Evolutionary conservation across 2,797 vertebrate genomes (phyloP), one percentile per base, ranked within the genome.

Genomic region (Gymnothorax javanicus): DNA sequence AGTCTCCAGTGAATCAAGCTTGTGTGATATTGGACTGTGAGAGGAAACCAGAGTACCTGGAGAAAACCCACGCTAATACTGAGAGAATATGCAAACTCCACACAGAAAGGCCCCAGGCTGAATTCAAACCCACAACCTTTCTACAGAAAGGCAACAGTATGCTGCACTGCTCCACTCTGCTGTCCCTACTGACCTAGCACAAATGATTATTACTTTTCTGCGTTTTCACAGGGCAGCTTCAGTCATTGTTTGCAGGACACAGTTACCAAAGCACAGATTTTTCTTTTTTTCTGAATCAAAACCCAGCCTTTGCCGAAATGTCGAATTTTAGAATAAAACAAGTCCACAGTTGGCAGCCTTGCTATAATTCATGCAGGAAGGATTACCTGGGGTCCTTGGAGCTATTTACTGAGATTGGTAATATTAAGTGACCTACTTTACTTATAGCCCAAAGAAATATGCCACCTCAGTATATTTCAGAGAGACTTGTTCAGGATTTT

Each of bases 341-440:
- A 73, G n/a, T 4, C 12, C 11, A 73, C n/a, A 73, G 25, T 73
- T 73, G 7, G 33, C 25, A 73, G 69, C 12, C 25, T 73, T 73
- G 1, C 69, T 33, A 11, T 27, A 73, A 73, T 73, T 73, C 25
- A 73, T 33, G 12, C 69, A 27, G 69, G 11, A 27, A 15, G 5
- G 27, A 77, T 77, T 43, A 52, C 73, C 73, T 77, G 33, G 12
- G 33, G 43, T 77, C 27, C 73, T 77, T 50, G 73, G 73, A 77
- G 13, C 27, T 52, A 77, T 52, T 77, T 77, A 77, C 13, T 77
- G 33, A 43, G 33, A 77, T 7, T 5, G 33, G 73, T 77, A 52
- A 50, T 50, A 50, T 77, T 77, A 77, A 52, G 73, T 52, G 43
- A 77, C 73, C 73, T 77, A 77, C 73, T 77, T 77, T 52, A 77